These are phyloP conservation scores for Sycophaga agraensis DNA, from an alignment of 1,140 invertebrate species.

Conservation along the genomic window DNA sequence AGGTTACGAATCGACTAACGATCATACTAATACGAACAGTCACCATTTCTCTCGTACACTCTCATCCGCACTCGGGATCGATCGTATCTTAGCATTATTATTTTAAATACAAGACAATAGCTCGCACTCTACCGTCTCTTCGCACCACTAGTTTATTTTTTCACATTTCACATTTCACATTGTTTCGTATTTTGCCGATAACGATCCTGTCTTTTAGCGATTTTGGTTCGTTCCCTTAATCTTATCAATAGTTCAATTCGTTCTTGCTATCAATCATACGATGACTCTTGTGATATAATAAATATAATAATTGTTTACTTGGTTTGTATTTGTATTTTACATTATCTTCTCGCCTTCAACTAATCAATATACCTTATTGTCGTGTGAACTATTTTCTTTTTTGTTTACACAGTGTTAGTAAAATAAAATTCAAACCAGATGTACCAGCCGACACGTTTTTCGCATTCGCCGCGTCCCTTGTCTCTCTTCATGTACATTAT, in stretches of 20 bases:
- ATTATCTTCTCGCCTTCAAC: constrained; percentile 51
- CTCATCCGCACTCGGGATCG: constrained; percentile 26
- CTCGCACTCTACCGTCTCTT: constrained; percentile 11
- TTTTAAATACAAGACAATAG: constrained; percentile 33
- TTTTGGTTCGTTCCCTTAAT: not conserved
- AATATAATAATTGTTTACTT: constrained; percentile 56
- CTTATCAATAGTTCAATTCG: constrained; percentile 20
- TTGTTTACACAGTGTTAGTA: constrained; percentile 25
- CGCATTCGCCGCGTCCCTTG: constrained; percentile 9
- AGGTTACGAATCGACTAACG: constrained; percentile 37
- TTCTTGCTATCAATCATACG: constrained; percentile 34
- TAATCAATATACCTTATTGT: constrained; percentile 61
- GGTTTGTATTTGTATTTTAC: constrained; percentile 57
- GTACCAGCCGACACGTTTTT: constrained; percentile 14
- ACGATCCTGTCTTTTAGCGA: too few relatives aligned
- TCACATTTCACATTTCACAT: not conserved
- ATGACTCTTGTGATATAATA: constrained; percentile 50
- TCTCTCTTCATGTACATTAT: too few relatives aligned
- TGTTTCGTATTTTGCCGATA: not conserved
- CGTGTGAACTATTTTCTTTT: constrained; percentile 53
- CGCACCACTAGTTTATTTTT: constrained; percentile 1
- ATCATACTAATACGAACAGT: constrained; percentile 33
- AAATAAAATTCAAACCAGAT: constrained; percentile 26
- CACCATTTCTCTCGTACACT: constrained; percentile 8
- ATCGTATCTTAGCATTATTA: constrained; percentile 27